Conservation (phyloP, 2,797 vertebrate species). For the Sebastolobus alascanus region DNA sequence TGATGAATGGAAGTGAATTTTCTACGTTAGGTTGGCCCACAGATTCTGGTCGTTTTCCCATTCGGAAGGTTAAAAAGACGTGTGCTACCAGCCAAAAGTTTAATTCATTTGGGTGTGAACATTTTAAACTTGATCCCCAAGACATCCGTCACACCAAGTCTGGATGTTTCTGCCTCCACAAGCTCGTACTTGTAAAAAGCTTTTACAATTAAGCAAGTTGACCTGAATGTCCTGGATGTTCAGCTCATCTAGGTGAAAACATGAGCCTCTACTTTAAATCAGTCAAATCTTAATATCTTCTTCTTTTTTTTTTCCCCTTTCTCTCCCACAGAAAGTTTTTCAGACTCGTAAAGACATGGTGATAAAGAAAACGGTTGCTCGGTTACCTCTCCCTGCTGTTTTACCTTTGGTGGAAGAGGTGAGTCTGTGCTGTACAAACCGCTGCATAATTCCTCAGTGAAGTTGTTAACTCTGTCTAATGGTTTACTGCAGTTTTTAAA, state of each 20-base stretch:
- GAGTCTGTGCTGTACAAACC: conserved; percentile 17
- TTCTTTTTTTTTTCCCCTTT: background rate
- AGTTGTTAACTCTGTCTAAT: background rate
- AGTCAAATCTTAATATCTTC: background rate
- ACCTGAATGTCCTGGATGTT: background rate
- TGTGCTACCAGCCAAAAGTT: background rate
- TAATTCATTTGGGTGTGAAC: background rate
- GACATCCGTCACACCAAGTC: background rate
- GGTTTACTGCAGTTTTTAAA: conserved; percentile 15
- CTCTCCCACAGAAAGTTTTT: conserved; percentile 91
- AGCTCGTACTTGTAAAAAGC: background rate
- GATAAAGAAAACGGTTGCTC: conserved; percentile 95
- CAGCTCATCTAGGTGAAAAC: background rate
- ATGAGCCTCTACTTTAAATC: background rate
- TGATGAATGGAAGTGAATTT: background rate
- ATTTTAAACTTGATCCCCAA: background rate
- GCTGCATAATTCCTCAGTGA: background rate
- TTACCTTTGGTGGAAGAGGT: conserved; percentile 95
- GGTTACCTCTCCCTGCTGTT: conserved; percentile 93
- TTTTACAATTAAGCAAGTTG: background rate
- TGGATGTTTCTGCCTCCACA: background rate
- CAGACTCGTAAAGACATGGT: conserved; percentile 90
- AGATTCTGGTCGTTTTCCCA: background rate
- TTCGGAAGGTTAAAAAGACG: background rate
- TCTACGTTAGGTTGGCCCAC: background rate